Base-by-base conservation (phyloP, 2,113 vertebrate species). In the Istiophorus platypterus region DNA sequence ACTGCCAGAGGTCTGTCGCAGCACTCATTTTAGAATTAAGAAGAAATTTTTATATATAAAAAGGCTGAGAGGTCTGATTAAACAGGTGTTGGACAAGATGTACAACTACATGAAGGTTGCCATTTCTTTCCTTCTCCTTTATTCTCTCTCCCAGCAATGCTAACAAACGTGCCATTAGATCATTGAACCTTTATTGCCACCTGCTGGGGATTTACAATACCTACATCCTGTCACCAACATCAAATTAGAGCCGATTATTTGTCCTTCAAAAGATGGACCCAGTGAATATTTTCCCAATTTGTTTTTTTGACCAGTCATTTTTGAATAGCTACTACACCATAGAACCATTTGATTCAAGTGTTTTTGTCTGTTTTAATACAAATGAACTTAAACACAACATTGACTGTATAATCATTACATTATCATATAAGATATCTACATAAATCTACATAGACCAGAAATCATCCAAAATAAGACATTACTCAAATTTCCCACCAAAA, bases 151-250 rank as follows among this genome's bases (percentile, higher is more conserved):
- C 42, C n/a, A 1, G 26, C 52, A 24, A 67, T 10, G 22, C 22
- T 61, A 4, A 2, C n/a, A 18, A 76, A 49, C 42, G 2, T 64
- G 24, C 7, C 10, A 20, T 58, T 17, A 18, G 0, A 75, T 84
- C 37, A 68, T 37, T 79, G 9, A 27, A 47, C 15, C 5, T 89
- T 58, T 86, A 80, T 18, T 77, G 79, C 86, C 90, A 74, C 65
- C 91, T 89, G 71, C 76, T 91, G 93, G 87, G 0, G 15, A 52
- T 26, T 51, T 54, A 2, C 6, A 73, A 56, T 20, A 69, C 39
- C 4, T 61, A 31, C 72, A 84, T 13, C 14, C 24, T 39, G 5
- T 47, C 31, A 18, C 5, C 3, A 4, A 54, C 1, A 2, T 54
- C 15, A 15, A 31, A 7, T 24, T 42, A 8, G 22, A 37, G 13